Conservation (phyloP, 1,140 invertebrate genomes). For the Drosophila tani region DNA sequence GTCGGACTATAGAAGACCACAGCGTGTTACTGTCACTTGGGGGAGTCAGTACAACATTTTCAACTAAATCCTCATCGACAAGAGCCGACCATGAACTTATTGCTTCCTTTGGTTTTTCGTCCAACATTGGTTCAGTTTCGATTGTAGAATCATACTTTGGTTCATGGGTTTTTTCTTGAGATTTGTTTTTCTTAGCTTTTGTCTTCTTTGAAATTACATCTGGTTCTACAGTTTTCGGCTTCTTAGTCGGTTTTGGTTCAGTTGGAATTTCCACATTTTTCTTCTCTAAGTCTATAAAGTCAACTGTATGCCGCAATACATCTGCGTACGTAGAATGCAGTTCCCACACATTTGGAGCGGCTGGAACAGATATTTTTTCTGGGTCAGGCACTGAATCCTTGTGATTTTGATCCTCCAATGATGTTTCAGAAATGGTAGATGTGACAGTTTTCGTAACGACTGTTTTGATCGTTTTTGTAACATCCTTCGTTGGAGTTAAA, state of each 20-base stretch:
- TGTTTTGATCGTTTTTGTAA: too few relatives aligned
- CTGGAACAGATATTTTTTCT: neutral
- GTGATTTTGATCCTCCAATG: neutral
- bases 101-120: constrained; percentile 1
- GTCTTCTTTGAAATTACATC: constrained; percentile 1
- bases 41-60: neutral
- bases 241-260: neutral
- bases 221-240: neutral
- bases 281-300: constrained; percentile 63
- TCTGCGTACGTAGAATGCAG: constrained; percentile 69
- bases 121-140: neutral
- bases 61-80: constrained; percentile 36
- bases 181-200: constrained; percentile 42
- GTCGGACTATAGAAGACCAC: constrained; percentile 69
- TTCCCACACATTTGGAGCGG: constrained; percentile 40
- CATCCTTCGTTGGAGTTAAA: too few relatives aligned
- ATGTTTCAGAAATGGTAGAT: too few relatives aligned
- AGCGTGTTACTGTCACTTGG: constrained; percentile 6
- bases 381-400: neutral
- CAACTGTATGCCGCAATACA: constrained; percentile 67
- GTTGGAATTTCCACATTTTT: constrained; percentile 32
- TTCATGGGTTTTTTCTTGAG: constrained; percentile 7
- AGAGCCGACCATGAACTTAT: constrained; percentile 40
- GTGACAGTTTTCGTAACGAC: too few relatives aligned
- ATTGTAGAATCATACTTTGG: neutral